These are phyloP conservation scores for Morinoia aosen DNA, from an alignment of 2,888 invertebrate genomes.

Conservation along the genomic window DNA sequence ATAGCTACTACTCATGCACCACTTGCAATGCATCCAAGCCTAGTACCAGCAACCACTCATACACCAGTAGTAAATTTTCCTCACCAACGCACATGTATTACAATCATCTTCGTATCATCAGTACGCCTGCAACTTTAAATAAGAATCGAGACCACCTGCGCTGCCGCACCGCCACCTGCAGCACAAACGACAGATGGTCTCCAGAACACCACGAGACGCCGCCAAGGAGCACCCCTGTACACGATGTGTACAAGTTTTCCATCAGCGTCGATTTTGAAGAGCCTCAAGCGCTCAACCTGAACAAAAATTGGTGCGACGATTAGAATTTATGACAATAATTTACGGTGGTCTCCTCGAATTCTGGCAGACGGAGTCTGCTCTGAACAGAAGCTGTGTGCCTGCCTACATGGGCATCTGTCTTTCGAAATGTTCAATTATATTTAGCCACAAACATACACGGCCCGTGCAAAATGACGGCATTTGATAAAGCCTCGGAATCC, in stretches of 20 bases:
- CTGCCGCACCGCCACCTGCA: background rate
- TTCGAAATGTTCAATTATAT: background rate
- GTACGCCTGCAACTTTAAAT: background rate
- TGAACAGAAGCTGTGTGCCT: background rate
- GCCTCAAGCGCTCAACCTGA: background rate
- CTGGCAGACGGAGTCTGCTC: background rate
- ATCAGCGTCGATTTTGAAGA: background rate
- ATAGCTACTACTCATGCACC: no score
- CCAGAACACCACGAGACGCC: background rate
- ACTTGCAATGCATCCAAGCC: no score
- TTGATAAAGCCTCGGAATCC: no score
- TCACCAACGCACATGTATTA: no score
- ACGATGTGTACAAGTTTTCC: background rate
- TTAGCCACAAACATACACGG: no score
- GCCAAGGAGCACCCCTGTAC: background rate
- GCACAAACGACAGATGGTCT: background rate
- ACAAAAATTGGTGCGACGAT: background rate
- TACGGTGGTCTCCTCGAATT: background rate
- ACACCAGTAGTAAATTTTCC: no score
- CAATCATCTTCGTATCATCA: background rate
- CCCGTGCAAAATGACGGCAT: no score
- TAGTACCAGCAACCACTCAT: no score
- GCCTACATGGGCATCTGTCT: background rate
- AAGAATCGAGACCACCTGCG: background rate
- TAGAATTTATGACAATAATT: conserved; percentile 16